Evolutionary conservation across 2,797 vertebrate genomes (phyloP), one percentile per base, ranked within the genome.

Genomic region (Lepus townsendii): DNA sequence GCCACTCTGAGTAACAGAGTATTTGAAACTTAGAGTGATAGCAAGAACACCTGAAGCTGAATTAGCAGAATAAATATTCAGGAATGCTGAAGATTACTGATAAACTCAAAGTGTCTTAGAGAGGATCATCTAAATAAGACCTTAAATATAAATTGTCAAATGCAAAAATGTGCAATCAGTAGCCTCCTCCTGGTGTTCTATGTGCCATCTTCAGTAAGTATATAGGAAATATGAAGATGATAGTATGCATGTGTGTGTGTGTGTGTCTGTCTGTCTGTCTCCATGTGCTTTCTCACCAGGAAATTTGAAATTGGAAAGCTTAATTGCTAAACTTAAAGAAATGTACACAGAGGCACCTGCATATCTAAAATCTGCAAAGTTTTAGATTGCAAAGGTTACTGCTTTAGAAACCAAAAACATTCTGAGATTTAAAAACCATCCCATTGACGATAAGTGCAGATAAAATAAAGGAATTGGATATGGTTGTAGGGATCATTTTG

Each of bases 291-390:
- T 66, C 35, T 93, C 47, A 87, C 92, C 95, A 95, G 66, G 78
- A 95, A 96, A 90, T 90, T 69, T 85, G 50, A 54, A 83, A 85
- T 16, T 88, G 27, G 26, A 17, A 88, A 94, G n/a, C 79, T 96
- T 86, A 94, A 88, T 97, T 90, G 75, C 52, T 87, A 83, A 89
- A 93, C 90, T 90, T 93, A 94, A 93, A 88, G 79, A 95, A 86
- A 83, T n/a, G 24, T 93, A 69, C 66, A 88, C 57, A 97, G 94
- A 86, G 90, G 47, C 72, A 97, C 83, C 80, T 95, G 52, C 83
- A 60, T 85, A 52, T 94, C 72, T 35, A 22, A 91, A 93, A 71
- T 94, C 26, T 96, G 35, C 57, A 78, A 87, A 93, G 50, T 63
- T n/a, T n/a, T n/a, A 91, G 50, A 79, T 80, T 62, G 17, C 24